phyloP scores from a whole-genome alignment of 1,140 invertebrate genomes.

The Muscidifurax raptorellus region DNA sequence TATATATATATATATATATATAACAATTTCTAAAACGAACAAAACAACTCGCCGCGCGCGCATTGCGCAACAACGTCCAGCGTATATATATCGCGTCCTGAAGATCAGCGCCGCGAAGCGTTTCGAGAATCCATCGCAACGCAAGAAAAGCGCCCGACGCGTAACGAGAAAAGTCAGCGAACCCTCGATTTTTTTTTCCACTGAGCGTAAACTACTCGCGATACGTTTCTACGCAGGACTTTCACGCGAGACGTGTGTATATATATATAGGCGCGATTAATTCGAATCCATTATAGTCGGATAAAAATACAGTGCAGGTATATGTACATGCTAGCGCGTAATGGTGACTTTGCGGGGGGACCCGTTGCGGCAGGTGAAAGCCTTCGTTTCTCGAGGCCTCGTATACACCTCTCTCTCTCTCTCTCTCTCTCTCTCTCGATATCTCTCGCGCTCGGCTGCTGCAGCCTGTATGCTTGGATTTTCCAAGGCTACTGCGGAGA shows the following conservation, averaged over 20 bases:
- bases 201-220: not conserved
- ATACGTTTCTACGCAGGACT: not conserved
- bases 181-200: not conserved
- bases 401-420: not conserved
- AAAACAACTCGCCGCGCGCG: not conserved
- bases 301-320: not conserved
- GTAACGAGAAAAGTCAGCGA: conserved; percentile 45
- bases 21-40: not conserved
- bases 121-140: conserved; percentile 18
- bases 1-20: not conserved
- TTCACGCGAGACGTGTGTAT: conserved; percentile 10
- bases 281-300: conserved; percentile 26
- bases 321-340: not conserved
- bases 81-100: not conserved
- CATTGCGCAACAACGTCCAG: conserved; percentile 15
- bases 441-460: not conserved
- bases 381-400: conserved; percentile 18
- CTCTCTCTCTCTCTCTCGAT: not conserved
- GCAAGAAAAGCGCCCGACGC: conserved; percentile 10
- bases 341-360: conserved; percentile 13
- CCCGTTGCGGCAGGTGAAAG: conserved; percentile 19
- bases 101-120: conserved; percentile 25
- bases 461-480: conserved; percentile 17
- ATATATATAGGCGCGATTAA: not conserved
- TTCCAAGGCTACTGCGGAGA: conserved; percentile 31